Base-by-base conservation (phyloP, 2,888 invertebrate genomes). In the Tricholauxania praeusta region DNA sequence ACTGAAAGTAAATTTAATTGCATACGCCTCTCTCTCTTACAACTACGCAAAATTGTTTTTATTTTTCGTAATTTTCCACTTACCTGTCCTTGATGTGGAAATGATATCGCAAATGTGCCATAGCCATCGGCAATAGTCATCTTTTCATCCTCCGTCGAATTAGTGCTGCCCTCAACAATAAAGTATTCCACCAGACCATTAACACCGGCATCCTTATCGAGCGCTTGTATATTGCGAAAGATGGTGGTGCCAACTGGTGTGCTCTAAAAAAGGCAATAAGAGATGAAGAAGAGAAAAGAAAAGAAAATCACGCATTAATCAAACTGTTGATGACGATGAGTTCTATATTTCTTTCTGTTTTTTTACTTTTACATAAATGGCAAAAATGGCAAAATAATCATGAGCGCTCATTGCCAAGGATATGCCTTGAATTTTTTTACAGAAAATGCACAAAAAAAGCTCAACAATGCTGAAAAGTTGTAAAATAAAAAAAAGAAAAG, bases 171-270 rank as follows among this genome's bases (percentile, higher is more conserved):
- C 79, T 93, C 92, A 74, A 94, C 90, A 76, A 96, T 92, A 78
- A 93, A 94, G 87, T 96, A 96, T 84, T 96, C 96, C 3, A 96
- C 92, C 60, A 96, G 90, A 60, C 95, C 96, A 84, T 96, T 96
- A 76, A 95, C 94, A 60, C 96, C 96, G 1, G 95, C 93, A 85
- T 96, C 96, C 71, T 92, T 92, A 85, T 96, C 96, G 72, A 90
- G 89, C 0, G 96, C 95, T 75, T 91, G 90, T 74, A 96, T 91
- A 77, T 93, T 92, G 80, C 94, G 93, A 88, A 94, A 96, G 80
- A 96, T 91, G 28, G 95, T 95, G 15, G 94, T 93, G 52, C 95
- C 96, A 73, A 96, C 91, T 62, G 96, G 94, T 69, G 94, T 94
- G 78, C 95, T 89, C 96, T 96, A 89, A n/a, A 90, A 89, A 80